Evolutionary conservation across 92 coral and sea anemone genomes (phyloP), one percentile per base, ranked within the genome.

Genomic region (Porites cylindrica): DNA sequence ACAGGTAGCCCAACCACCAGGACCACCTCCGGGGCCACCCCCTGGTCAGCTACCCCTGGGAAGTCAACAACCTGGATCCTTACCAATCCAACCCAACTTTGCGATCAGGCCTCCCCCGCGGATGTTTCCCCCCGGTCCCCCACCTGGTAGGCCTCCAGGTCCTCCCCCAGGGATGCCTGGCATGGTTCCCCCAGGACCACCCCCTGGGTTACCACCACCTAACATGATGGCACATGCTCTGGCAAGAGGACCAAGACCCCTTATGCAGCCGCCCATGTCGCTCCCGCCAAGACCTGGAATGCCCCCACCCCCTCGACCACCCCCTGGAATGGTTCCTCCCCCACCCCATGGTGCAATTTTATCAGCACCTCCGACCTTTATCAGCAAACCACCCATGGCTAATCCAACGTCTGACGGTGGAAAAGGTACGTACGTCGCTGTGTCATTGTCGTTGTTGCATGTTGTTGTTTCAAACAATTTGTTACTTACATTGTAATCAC

Each of bases 51-150:
- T 92, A 17, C 97, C 97, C 21, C 94, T 93, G n/a, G 93, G 89
- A 83, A 93, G 80, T 91, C 88, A 71, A 19, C 93, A 77, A 32
- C 81, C 93, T 0, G 76, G 90, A 76, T 88, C 86, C 12, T 85
- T 90, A 68, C 91, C 96, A 13, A 88, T 95, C 75, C 98, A 94
- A 70, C 98, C 98, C 59, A 95, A 97, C 93, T 97, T 96, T 67
- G 90, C 86, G 53, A 94, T 95, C 83, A 95, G 97, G 53, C 98
- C 97, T 24, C 97, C 98, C 58, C 97, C 96, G 70, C 93, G 98
- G 26, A 88, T 95, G 96, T 96, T 97, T 67, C 99, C 99, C 14
- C 99, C 98, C 26, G 99, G 99, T 47, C 99, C 99, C 26, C 99
- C 99, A 3, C 98, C 98, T 17, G 94, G 95, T 2, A 71, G 95